Base-by-base conservation (phyloP, 2,113 vertebrate genomes). In the Etheostoma cragini region DNA sequence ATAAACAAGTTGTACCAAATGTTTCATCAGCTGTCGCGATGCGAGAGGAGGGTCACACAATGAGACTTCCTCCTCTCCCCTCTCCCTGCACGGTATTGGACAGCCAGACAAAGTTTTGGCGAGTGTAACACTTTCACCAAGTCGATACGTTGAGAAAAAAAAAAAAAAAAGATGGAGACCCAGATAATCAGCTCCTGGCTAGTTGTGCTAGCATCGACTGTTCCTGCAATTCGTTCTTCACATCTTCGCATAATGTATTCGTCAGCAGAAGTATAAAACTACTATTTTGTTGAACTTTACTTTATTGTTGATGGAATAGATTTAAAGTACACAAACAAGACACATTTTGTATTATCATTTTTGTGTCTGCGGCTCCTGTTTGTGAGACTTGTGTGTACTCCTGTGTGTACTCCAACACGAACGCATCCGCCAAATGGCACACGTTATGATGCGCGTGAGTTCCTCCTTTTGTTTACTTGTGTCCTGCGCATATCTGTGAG, bases 1-100 rank as follows among this genome's bases (percentile, higher is more conserved):
- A 91, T 88, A 91, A 91, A 91, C 89, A 93, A 89, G 89, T 92
- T 88, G 86, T 76, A 83, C 84, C 84, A 90, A 92, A 90, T 91
- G 90, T 88, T 92, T 89, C 84, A 60, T 92, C 89, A 88, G 87
- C 89, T 92, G 90, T 88, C 87, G 82, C 42, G 19, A 78, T 2
- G 74, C 30, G 56, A 89, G 71, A 61, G 56, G 64, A 88, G 76
- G 81, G 81, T 84, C 78, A 78, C 78, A 77, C 72, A 63, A 61
- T 58, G 69, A 66, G 72, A 58, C 80, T 64, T 79, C 72, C 68
- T 84, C 80, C 52, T 81, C 70, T 65, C 24, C 30, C 11, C 22
- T 76, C 57, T 53, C 63, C 38, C 76, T 2, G 70, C 60, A 13
- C 72, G 52, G n/a, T 72, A 71, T 69, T 26, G 22, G 57, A 71